phyloP scores from a whole-genome alignment of 2,113 vertebrate species.

The Coregonus clupeaformis region DNA sequence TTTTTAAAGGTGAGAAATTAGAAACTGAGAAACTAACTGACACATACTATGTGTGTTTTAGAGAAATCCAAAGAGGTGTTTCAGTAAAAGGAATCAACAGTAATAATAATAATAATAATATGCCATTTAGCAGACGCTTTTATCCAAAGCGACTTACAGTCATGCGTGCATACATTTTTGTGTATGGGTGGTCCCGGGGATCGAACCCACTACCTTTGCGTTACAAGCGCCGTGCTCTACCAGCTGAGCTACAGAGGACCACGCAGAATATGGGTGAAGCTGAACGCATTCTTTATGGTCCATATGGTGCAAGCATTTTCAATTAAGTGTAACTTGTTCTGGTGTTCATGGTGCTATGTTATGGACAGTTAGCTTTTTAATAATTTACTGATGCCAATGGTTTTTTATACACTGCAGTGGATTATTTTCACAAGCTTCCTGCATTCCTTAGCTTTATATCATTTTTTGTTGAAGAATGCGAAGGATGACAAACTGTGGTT shows the following conservation, averaged over 20 bases:
- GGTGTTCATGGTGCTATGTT: conserved; percentile 14
- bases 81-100: conserved; percentile 23
- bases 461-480: conserved; percentile 40
- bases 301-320: background rate
- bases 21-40: too few species aligned
- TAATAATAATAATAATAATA: too few species aligned
- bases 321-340: background rate
- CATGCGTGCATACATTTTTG: too few species aligned
- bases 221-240: too few species aligned
- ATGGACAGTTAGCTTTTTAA: conserved; percentile 26
- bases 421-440: conserved; percentile 34
- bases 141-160: too few species aligned
- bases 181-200: too few species aligned
- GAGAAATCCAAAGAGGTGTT: background rate
- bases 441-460: conserved; percentile 29
- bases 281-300: background rate
- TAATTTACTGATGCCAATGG: conserved; percentile 30
- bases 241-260: too few species aligned
- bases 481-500: background rate
- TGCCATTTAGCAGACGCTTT: too few species aligned
- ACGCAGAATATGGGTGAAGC: background rate
- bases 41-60: background rate
- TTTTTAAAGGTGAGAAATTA: background rate
- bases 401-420: conserved; percentile 30
- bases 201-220: too few species aligned